Percentiles rank a stretch among this genome's conserved stretches.
Evolutionary conservation across 2,888 invertebrate genomes (phyloP).

Genomic region (Habrosyne pyritoides): DNA sequence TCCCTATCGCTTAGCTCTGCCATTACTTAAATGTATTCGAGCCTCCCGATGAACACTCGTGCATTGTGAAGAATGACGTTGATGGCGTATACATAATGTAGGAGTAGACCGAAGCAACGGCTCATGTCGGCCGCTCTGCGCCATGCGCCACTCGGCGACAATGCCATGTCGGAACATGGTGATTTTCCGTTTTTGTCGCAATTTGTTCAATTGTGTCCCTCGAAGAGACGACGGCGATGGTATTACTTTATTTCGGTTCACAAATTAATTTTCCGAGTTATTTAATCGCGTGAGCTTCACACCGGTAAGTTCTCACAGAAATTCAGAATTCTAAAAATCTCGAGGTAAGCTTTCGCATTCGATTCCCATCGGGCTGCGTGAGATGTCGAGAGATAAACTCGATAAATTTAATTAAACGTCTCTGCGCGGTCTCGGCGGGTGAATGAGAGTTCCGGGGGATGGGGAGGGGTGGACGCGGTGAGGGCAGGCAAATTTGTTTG

Average conservation of each 20-base stretch:
- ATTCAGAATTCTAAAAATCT: conserved; percentile 66
- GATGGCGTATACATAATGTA: background rate
- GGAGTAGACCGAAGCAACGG: background rate
- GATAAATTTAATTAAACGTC: conserved; percentile 81
- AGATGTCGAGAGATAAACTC: conserved; percentile 72
- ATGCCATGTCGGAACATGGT: conserved; percentile 38
- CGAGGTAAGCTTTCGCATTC: conserved; percentile 54
- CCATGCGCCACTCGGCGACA: conserved; percentile 11
- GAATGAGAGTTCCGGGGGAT: conserved; percentile 25
- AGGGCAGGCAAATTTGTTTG: conserved; percentile 69
- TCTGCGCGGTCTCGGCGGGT: conserved; percentile 40
- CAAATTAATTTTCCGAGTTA: conserved; percentile 41
- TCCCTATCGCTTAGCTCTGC: background rate
- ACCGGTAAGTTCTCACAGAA: conserved; percentile 59
- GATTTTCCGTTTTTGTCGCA: conserved; percentile 54
- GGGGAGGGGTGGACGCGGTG: conserved; percentile 17
- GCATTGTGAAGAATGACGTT: background rate
- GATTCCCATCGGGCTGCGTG: conserved; percentile 68
- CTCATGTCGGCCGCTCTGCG: background rate
- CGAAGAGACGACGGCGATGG: conserved; percentile 15
- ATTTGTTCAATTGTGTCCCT: conserved; percentile 52
- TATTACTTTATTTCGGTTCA: conserved; percentile 44
- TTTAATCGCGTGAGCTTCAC: conserved; percentile 32
- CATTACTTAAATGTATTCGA: background rate
- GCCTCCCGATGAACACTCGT: background rate